A percentile compares a stretch with the other conserved stretches of the same genome.
Conservation (phyloP, 2,888 invertebrate genomes). For the Cantharis rustica region DNA sequence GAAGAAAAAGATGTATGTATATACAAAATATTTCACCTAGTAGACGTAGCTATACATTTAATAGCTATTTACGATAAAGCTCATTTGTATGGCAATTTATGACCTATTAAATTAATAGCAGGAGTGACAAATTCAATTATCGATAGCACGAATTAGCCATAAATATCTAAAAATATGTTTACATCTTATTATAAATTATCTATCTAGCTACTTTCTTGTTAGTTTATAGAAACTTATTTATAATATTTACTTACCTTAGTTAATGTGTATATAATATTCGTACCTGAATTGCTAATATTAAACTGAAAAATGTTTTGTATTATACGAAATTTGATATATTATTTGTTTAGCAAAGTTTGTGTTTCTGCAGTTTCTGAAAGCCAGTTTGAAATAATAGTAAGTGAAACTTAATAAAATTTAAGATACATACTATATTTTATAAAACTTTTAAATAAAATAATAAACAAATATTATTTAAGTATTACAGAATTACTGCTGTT, state of each 20-base stretch:
- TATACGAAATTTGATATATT: not conserved
- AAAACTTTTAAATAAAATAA: not conserved
- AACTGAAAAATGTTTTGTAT: not conserved
- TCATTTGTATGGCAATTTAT: not conserved
- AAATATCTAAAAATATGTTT: not conserved
- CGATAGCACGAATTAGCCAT: not conserved
- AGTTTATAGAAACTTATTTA: not conserved
- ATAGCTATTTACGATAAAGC: not conserved
- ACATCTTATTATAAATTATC: not conserved
- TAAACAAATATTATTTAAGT: too few species aligned
- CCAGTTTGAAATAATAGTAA: not conserved
- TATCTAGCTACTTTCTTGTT: not conserved
- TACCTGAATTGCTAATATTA: not conserved
- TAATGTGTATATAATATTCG: too few species aligned
- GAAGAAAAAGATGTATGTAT: too few species aligned
- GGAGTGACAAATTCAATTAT: not conserved
- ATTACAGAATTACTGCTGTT: not conserved
- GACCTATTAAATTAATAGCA: not conserved
- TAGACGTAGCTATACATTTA: too few species aligned
- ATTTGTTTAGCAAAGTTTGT: not conserved
- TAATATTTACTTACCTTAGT: not conserved
- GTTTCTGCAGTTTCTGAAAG: not conserved
- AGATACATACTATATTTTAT: not conserved
- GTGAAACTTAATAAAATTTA: not conserved
- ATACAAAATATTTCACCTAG: too few species aligned